Evolutionary conservation across 2,888 invertebrate species (phyloP).

Genomic region (Nephrotoma guestfalica): DNA sequence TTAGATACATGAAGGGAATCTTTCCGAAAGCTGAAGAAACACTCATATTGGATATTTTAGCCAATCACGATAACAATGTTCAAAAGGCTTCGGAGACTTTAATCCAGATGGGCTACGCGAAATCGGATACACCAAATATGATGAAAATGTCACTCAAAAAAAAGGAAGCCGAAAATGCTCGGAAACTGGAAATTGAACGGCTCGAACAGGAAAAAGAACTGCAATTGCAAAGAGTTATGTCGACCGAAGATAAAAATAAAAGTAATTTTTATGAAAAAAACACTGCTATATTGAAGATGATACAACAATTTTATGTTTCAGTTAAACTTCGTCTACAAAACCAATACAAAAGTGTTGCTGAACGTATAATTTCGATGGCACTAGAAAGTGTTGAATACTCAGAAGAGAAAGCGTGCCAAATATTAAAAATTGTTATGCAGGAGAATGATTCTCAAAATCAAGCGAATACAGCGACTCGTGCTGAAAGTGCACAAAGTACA

Average conservation of each 20-base stretch:
- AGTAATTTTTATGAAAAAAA: constrained; percentile 29
- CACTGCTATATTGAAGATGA: no score
- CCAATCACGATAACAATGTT: constrained; percentile 81
- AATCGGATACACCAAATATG: constrained; percentile 51
- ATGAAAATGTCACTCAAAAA: constrained; percentile 36
- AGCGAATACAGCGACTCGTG: not conserved
- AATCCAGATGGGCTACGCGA: constrained; percentile 65
- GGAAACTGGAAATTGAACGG: constrained; percentile 12
- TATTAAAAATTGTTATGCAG: constrained; percentile 54
- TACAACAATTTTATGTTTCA: constrained; percentile 22
- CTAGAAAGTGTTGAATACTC: constrained; percentile 79
- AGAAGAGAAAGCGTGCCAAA: constrained; percentile 65
- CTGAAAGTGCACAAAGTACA: not conserved
- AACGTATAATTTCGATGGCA: constrained; percentile 69
- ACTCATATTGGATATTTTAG: constrained; percentile 64
- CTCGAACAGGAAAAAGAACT: constrained; percentile 17
- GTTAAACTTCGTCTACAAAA: constrained; percentile 55
- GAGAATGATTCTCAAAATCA: constrained; percentile 39
- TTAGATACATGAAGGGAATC: constrained; percentile 78
- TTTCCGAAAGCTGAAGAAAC: constrained; percentile 86
- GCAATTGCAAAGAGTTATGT: constrained; percentile 43
- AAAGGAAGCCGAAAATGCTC: constrained; percentile 18
- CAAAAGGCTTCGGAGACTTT: constrained; percentile 74
- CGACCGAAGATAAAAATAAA: constrained; percentile 50
- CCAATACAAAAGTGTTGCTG: constrained; percentile 61